Evolutionary conservation across 1,140 invertebrate genomes (phyloP), one percentile per base, ranked within the genome.

Genomic region (Brachionus koreanus): DNA sequence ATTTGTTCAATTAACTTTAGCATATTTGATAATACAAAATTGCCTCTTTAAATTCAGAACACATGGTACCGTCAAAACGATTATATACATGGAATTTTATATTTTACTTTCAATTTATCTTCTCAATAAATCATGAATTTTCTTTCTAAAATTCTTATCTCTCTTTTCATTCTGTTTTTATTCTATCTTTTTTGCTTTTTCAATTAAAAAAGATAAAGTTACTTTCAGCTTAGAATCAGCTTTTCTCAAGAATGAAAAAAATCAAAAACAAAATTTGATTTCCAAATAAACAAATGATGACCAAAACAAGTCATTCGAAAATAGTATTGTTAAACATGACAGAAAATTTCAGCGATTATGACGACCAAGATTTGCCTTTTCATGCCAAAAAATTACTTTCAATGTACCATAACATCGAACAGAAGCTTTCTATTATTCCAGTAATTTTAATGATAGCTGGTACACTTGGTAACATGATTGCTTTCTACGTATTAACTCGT

Each of bases 381-480:
- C 35, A 43, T 9, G 72, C 39, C 7, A 37, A 33, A 23, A 61
- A 79, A 13, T 23, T 61, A 43, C 19, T 57, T 42, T 46, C 74
- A 10, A 49, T 77, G 29, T 77, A 52, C 46, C 37, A 77, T 37
- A 52, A 12, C 19, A 77, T 77, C 13, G 74, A 77, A 77, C 39
- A 79, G 13, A 79, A 79, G 33, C 39, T 79, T 9, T 79, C 76
- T 5, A 79, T 79, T 35, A 29, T 79, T 12, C 76, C 76, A 29
- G 49, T 79, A 33, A 57, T 79, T 42, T 49, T 79, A 23, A 79
- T 79, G 76, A 42, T 79, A 42, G 37, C 61, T 2, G 76, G 76
- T 13, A 79, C 76, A 12, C 7, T 79, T 61, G 76, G 76, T 6
- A 79, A 79, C 7, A 42, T 57, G 49, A 57, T 79, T n/a, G 76